Evolutionary conservation across 1,140 invertebrate genomes (phyloP), one percentile per base, ranked within the genome.

Genomic region (Aphelenchoides besseyi): DNA sequence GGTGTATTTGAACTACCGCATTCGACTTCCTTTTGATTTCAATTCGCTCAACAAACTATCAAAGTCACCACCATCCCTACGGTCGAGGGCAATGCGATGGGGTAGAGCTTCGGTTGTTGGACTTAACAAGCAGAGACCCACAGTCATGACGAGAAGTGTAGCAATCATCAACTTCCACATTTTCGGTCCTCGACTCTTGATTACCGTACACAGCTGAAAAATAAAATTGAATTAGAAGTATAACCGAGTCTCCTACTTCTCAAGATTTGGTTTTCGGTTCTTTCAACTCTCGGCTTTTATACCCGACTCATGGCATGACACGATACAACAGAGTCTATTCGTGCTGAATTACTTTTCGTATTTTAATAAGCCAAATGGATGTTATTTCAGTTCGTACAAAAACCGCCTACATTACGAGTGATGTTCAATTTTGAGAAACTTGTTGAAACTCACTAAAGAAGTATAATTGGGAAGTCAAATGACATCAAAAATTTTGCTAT

Each of bases 21-120:
- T 59, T 5, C 55, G 55, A 23, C 26, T 29, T 5, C 55, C 55
- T 33, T 59, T 59, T 33, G 55, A 59, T 59, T 59, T 59, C 5
- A 59, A 16, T 33, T 59, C 55, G 55, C 55, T 18, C 5, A 59
- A 23, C 5, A 59, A 8, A 12, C 12, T 29, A 23, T 59, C 55
- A 23, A 59, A 59, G 5, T 59, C 55, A 28, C 18, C 55, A n/a
- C 5, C 37, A 23, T 59, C 55, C 12, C 55, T 28, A 5, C 55
- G 55, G 5, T 59, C 55, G n/a, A 41, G 5, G n/a, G 37, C 37
- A 41, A 41, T 41, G 26, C 55, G 5, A 8, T 18, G 55, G 5
- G 55, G 55, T 12, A 59, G 5, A 28, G 55, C 55, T 23, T 59
- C 55, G 55, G 5, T 33, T 5, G 5, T 18, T 5, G 55, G 5